Evolutionary conservation across 2,888 invertebrate genomes (phyloP).

Genomic region (Pandemis corylana): DNA sequence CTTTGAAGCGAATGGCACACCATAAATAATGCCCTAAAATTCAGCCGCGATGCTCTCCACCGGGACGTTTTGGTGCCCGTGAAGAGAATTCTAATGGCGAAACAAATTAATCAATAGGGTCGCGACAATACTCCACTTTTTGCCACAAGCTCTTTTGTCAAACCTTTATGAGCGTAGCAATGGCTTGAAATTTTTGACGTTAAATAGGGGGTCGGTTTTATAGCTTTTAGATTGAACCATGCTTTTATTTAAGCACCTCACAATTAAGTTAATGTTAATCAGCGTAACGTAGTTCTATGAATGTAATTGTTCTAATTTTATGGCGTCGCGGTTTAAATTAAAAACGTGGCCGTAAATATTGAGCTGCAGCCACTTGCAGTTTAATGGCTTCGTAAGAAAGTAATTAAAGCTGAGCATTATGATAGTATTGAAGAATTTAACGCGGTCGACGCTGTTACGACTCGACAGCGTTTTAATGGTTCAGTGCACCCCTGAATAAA

Average conservation of each 20-base stretch:
- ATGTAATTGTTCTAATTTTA: conserved; percentile 67
- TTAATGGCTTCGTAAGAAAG: conserved; percentile 81
- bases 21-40: conserved; percentile 81
- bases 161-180: conserved; percentile 58
- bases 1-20: conserved; percentile 80
- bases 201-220: conserved; percentile 54
- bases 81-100: conserved; percentile 77
- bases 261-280: conserved; percentile 44
- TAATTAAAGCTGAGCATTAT: conserved; percentile 80
- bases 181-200: conserved; percentile 49
- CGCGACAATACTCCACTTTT: conserved; percentile 66
- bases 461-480: conserved; percentile 77
- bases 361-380: conserved; percentile 73
- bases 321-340: conserved; percentile 69
- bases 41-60: conserved; percentile 70
- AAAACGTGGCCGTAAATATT: conserved; percentile 68
- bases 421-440: conserved; percentile 82
- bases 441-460: conserved; percentile 78
- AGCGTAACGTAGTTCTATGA: conserved; percentile 49
- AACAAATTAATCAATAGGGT: conserved; percentile 80
- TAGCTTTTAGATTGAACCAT: conserved; percentile 46
- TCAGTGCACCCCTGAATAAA: conserved; percentile 84
- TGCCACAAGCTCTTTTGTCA: conserved; percentile 59
- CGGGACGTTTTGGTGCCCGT: conserved; percentile 68
- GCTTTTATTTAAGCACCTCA: conserved; percentile 45